phyloP scores from a whole-genome alignment of 2,888 invertebrate species.

The Caenorhabditis sp. region DNA sequence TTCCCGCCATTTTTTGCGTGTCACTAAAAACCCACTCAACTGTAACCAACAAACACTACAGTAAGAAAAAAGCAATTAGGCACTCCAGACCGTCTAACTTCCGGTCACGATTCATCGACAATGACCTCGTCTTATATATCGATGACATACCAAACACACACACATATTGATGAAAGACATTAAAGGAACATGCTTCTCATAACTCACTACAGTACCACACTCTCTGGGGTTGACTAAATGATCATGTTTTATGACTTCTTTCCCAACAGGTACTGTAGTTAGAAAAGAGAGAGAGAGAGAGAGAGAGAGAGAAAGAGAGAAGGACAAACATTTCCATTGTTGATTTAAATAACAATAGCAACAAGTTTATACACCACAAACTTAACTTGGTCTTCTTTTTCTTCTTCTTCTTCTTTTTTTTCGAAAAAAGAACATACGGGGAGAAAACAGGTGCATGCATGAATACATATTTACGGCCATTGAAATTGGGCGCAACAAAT shows the following conservation, averaged over 20 bases:
- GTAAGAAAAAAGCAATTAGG: neutral
- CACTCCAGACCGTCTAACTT: slow-evolving; percentile 41
- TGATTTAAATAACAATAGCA: slow-evolving; percentile 1
- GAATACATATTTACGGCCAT: neutral
- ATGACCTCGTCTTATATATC: slow-evolving; percentile 26
- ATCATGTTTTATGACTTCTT: neutral
- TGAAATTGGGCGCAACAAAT: no score
- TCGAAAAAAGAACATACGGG: neutral
- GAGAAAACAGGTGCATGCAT: neutral
- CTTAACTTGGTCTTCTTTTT: neutral
- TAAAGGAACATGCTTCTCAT: no score
- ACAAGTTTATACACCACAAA: slow-evolving; percentile 1
- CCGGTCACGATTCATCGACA: slow-evolving; percentile 44
- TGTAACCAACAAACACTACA: neutral
- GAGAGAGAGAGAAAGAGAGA: neutral
- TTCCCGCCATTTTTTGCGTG: no score
- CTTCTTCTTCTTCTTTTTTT: neutral
- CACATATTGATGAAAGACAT: no score
- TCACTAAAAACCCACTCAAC: no score
- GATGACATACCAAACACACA: no score
- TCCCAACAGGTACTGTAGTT: no score
- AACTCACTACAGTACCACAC: no score
- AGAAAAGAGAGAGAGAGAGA: neutral
- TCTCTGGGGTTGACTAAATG: no score
- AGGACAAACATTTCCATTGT: slow-evolving; percentile 1